Evolutionary conservation across 2,888 invertebrate genomes (phyloP).

Genomic region (Spisula solida): DNA sequence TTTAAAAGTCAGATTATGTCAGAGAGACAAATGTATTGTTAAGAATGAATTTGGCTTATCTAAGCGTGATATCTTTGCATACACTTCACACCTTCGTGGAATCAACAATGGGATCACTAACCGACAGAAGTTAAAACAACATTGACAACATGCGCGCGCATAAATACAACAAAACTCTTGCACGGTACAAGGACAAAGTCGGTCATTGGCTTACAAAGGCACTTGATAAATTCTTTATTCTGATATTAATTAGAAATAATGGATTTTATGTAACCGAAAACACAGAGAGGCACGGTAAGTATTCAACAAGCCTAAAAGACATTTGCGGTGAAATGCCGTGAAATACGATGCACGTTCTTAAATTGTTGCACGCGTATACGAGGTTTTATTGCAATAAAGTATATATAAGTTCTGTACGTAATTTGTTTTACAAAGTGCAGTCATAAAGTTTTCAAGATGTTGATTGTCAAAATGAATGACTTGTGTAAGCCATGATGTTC

Average conservation of each 20-base stretch:
- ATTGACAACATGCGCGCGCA: no score
- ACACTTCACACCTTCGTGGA: no score
- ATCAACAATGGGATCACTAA: no score
- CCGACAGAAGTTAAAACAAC: no score
- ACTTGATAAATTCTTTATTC: constrained; percentile 8
- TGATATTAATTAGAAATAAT: constrained; percentile 17
- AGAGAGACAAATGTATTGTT: not conserved
- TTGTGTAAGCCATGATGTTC: constrained; percentile 13
- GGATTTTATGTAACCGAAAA: not conserved
- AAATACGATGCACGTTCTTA: constrained; percentile 13
- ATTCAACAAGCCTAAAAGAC: constrained; percentile 3
- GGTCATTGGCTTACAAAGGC: not conserved
- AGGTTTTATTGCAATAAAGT: constrained; percentile 37
- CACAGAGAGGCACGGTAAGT: not conserved
- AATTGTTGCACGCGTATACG: constrained; percentile 40
- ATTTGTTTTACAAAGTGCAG: constrained; percentile 49
- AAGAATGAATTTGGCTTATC: not conserved
- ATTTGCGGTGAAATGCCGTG: constrained; percentile 37
- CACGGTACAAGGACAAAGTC: not conserved
- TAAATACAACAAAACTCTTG: not conserved
- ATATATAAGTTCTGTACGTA: constrained; percentile 22
- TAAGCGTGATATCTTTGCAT: no score
- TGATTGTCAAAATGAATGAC: constrained; percentile 47
- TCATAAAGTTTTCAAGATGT: constrained; percentile 44
- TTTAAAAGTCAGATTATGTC: not conserved